These are phyloP conservation scores for Dendrocopos noguchii DNA, from an alignment of 2,113 vertebrate species.

Conservation along the genomic window DNA sequence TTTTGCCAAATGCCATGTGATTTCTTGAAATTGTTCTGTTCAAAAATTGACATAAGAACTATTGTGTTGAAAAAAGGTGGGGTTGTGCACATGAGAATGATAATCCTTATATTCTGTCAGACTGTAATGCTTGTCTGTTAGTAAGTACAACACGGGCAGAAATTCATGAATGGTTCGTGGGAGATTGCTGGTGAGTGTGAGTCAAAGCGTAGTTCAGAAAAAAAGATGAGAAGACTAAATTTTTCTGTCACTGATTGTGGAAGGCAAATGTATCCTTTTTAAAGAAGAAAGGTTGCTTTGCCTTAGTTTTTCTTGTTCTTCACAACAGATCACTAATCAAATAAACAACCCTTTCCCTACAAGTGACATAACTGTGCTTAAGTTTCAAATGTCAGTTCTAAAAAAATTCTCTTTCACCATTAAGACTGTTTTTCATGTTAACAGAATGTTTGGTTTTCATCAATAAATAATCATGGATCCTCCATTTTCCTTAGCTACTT, in stretches of 20 bases:
- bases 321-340: background rate
- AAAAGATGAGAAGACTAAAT: background rate
- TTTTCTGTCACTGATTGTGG: background rate
- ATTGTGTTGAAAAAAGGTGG: background rate
- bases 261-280: background rate
- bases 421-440: background rate
- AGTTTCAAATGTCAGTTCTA: background rate
- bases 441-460: conserved; percentile 5
- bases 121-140: background rate
- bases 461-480: background rate
- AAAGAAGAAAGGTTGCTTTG: background rate
- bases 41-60: background rate
- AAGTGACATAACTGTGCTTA: background rate
- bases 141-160: background rate
- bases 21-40: background rate
- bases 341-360: background rate
- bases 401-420: background rate
- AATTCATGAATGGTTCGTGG: background rate
- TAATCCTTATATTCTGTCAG: background rate
- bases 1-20: background rate
- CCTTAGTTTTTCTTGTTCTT: conserved; percentile 7
- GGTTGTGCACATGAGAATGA: background rate
- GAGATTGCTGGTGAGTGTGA: background rate
- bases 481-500: background rate
- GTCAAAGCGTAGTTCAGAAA: background rate